Conservation (phyloP, 2,888 invertebrate species). For the Hyposoter dolosus region DNA sequence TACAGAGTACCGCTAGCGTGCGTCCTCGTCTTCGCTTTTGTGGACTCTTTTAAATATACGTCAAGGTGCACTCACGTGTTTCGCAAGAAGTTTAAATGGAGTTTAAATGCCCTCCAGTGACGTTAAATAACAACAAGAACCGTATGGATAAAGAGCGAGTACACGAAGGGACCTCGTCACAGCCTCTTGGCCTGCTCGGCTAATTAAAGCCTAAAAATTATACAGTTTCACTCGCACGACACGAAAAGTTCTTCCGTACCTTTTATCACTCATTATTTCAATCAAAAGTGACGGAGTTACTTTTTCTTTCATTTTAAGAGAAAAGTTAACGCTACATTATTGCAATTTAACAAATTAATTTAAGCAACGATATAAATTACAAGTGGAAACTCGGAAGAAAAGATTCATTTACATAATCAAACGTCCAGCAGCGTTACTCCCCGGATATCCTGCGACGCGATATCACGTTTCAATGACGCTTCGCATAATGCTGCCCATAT, state of each 20-base stretch:
- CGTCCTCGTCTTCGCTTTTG: not conserved
- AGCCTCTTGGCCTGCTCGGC: not conserved
- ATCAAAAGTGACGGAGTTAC: not conserved
- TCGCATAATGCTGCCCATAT: slow-evolving; percentile 2
- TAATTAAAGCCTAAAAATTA: not conserved
- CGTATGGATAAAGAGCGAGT: not conserved
- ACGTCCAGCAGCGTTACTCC: slow-evolving; percentile 24
- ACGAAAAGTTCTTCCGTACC: slow-evolving; percentile 35
- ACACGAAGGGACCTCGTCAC: not conserved
- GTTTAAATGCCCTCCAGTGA: slow-evolving; percentile 27
- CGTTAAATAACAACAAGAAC: slow-evolving; percentile 26
- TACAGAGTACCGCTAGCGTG: not conserved
- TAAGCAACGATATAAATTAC: slow-evolving; percentile 18
- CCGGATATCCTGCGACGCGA: slow-evolving; percentile 53
- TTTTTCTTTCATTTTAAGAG: not conserved
- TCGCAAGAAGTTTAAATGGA: slow-evolving; percentile 16
- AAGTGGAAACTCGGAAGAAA: slow-evolving; percentile 1
- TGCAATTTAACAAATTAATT: slow-evolving; percentile 20
- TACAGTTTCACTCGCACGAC: slow-evolving; percentile 11
- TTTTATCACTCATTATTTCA: not conserved
- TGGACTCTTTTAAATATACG: slow-evolving; percentile 8
- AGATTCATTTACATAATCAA: slow-evolving; percentile 43
- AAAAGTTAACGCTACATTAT: slow-evolving; percentile 13
- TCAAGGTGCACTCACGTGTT: slow-evolving; percentile 10
- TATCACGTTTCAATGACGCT: slow-evolving; percentile 24